Conservation (phyloP, 2,888 invertebrate species). For the Leistus spinibarbis region DNA sequence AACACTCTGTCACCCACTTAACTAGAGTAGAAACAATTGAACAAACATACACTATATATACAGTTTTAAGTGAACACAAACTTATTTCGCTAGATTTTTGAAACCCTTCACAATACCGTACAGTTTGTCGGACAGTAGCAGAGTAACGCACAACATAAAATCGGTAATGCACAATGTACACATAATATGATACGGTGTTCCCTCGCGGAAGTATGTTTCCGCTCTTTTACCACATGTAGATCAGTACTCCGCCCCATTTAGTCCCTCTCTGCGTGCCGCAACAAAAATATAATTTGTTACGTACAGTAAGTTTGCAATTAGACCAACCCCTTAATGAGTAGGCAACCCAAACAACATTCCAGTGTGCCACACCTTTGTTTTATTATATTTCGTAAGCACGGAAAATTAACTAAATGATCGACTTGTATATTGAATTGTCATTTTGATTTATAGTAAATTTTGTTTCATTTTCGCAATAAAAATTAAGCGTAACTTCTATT, state of each 20-base stretch:
- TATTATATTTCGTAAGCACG: neutral
- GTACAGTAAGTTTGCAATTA: neutral
- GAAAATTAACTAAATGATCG: too few relatives aligned
- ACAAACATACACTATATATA: neutral
- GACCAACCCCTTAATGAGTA: neutral
- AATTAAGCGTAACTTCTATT: too few relatives aligned
- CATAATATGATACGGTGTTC: neutral
- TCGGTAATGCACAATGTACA: constrained; percentile 21
- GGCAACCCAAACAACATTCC: neutral
- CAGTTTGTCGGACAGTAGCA: neutral
- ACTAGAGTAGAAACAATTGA: neutral
- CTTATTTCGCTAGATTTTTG: neutral
- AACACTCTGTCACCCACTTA: neutral
- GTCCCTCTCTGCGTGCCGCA: neutral
- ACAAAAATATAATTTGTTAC: neutral
- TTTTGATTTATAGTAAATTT: too few relatives aligned
- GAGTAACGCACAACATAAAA: neutral
- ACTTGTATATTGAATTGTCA: too few relatives aligned
- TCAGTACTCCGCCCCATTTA: neutral
- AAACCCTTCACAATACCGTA: neutral
- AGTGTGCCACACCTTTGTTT: neutral
- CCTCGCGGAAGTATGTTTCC: constrained; percentile 16
- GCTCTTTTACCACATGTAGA: constrained; percentile 12
- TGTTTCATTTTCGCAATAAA: too few relatives aligned
- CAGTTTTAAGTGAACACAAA: neutral